phyloP scores from a whole-genome alignment of 2,797 vertebrate genomes.

The Chelon labrosus region DNA sequence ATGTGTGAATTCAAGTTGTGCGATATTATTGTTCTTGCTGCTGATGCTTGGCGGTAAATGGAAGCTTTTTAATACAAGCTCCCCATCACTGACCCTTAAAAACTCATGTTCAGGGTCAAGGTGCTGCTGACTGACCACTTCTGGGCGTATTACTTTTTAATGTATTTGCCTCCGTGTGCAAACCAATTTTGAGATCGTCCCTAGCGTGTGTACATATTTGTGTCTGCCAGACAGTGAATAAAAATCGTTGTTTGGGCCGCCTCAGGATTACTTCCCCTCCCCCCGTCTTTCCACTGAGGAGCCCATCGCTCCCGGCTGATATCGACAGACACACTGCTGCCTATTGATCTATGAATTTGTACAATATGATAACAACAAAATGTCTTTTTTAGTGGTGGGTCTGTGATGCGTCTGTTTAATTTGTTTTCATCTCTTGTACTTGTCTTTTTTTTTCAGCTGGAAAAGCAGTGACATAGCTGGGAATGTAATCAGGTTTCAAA shows the following conservation, averaged over 20 bases:
- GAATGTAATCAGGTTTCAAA: not conserved
- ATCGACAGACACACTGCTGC: constrained; percentile 71
- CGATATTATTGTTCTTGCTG: constrained; percentile 45
- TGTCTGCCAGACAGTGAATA: constrained; percentile 64
- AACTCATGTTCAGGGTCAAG: constrained; percentile 52
- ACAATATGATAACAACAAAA: constrained; percentile 71
- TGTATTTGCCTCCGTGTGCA: constrained; percentile 36
- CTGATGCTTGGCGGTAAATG: constrained; percentile 24
- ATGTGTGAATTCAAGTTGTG: constrained; percentile 62
- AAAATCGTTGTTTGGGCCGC: constrained; percentile 65
- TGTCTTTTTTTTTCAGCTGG: not conserved
- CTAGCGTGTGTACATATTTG: constrained; percentile 52
- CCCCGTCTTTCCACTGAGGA: constrained; percentile 37
- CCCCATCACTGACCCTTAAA: constrained; percentile 18
- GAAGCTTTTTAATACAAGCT: constrained; percentile 13
- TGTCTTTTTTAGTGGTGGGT: constrained; percentile 48
- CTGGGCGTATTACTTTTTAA: constrained; percentile 45
- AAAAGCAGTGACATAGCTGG: constrained; percentile 2
- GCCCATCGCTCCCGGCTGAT: constrained; percentile 60
- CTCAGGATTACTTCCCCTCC: constrained; percentile 55
- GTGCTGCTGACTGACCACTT: constrained; percentile 52
- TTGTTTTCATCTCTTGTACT: constrained; percentile 7
- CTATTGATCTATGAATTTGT: constrained; percentile 82
- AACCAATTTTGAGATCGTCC: constrained; percentile 59
- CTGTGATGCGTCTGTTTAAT: constrained; percentile 54